phyloP scores from a whole-genome alignment of 1,140 invertebrate species.

The Ceratina japonica region DNA sequence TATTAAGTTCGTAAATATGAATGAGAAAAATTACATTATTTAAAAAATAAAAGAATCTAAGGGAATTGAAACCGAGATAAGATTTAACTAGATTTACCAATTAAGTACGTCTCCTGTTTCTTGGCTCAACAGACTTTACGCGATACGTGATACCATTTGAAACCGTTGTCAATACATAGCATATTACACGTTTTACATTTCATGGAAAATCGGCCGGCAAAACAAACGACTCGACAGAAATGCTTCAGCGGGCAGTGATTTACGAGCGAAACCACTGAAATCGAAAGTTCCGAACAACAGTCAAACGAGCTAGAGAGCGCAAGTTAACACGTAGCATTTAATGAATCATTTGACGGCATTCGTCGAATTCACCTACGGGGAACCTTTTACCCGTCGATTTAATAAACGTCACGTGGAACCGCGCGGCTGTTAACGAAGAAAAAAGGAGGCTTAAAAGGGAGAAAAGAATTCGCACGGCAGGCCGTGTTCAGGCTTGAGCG shows the following conservation, averaged over 20 bases:
- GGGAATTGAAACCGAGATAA: no score
- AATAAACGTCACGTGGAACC: conserved; percentile 1
- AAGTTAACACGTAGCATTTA: conserved; percentile 18
- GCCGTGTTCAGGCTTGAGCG: no score
- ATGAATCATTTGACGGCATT: conserved; percentile 32
- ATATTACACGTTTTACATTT: conserved; percentile 1
- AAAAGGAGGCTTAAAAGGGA: background rate
- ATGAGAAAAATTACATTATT: no score
- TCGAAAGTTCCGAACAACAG: background rate
- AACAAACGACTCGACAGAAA: conserved; percentile 11
- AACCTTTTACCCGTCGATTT: conserved; percentile 12
- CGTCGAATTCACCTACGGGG: background rate
- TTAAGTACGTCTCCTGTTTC: background rate
- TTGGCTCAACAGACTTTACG: background rate
- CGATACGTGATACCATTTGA: no score
- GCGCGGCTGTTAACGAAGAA: background rate
- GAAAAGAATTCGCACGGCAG: background rate
- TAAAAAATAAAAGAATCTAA: no score
- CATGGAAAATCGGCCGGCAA: conserved; percentile 1
- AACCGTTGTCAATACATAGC: background rate
- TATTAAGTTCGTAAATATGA: no score
- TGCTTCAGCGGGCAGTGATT: conserved; percentile 14
- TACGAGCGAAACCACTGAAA: conserved; percentile 29
- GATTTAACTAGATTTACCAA: no score
- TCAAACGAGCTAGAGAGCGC: no score